phyloP scores from a whole-genome alignment of 2,888 invertebrate genomes.

The Acrobasis repandana region DNA sequence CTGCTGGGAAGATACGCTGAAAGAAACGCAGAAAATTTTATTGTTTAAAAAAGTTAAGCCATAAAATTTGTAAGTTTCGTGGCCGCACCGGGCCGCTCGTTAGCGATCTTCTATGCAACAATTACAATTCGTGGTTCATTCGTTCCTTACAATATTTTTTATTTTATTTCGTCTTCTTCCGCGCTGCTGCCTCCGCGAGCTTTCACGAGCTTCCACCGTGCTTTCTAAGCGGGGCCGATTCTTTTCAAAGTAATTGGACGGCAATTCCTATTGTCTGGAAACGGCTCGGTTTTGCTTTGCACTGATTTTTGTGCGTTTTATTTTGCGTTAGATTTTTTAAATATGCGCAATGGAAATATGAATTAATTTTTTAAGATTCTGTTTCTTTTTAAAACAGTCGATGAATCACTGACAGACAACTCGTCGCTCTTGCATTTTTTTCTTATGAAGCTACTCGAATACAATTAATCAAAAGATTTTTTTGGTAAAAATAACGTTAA shows the following conservation, averaged over 20 bases:
- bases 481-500: no score
- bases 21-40: no score
- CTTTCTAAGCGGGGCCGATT: constrained; percentile 2
- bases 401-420: no score
- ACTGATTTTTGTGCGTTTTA: background rate
- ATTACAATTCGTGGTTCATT: constrained; percentile 32
- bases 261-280: constrained; percentile 17
- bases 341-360: no score
- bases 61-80: background rate
- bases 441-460: no score
- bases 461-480: no score
- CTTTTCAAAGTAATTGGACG: constrained; percentile 22
- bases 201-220: background rate
- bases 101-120: constrained; percentile 32
- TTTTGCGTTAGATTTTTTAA: background rate
- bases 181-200: background rate
- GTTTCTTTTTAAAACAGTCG: no score
- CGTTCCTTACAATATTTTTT: constrained; percentile 23
- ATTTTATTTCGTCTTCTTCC: constrained; percentile 16
- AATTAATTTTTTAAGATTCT: no score
- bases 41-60: no score
- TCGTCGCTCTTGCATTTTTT: no score
- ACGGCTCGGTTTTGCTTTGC: background rate
- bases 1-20: no score
- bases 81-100: constrained; percentile 27